These are phyloP conservation scores for Bilobella aurantiaca DNA, from an alignment of 1,140 invertebrate species.

Conservation along the genomic window DNA sequence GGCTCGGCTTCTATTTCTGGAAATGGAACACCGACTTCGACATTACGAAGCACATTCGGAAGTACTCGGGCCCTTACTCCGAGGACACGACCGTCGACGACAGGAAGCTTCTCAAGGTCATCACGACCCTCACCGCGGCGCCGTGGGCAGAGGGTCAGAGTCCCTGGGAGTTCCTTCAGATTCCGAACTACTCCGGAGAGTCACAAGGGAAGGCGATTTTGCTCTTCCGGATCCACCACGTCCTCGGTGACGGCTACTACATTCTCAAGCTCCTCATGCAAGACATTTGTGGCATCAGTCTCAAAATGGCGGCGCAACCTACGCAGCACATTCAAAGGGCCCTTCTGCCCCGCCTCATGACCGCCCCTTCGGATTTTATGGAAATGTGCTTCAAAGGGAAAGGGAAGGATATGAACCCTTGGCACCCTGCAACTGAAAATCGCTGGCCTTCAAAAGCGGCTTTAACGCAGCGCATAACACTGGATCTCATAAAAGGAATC, in stretches of 20 bases:
- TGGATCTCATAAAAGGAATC: slow-evolving; percentile 27
- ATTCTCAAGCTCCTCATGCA: slow-evolving; percentile 27
- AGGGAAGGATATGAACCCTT: slow-evolving; percentile 20
- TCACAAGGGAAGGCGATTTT: slow-evolving; percentile 17
- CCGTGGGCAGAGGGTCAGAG: slow-evolving; percentile 12
- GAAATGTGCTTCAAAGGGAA: slow-evolving; percentile 10
- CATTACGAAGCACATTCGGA: slow-evolving; percentile 23
- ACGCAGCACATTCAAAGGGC: slow-evolving; percentile 6
- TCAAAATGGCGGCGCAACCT: slow-evolving; percentile 19
- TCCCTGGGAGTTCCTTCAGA: slow-evolving; percentile 29
- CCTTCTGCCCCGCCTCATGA: background rate
- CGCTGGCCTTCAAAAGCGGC: slow-evolving; percentile 20
- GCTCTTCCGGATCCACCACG: slow-evolving; percentile 30
- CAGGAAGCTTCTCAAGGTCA: slow-evolving; percentile 14
- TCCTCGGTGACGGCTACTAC: slow-evolving; percentile 25
- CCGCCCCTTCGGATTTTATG: slow-evolving; percentile 18
- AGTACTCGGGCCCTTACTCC: slow-evolving; percentile 1
- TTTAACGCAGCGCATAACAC: slow-evolving; percentile 14
- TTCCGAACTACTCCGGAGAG: slow-evolving; percentile 13
- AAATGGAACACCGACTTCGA: slow-evolving; percentile 26
- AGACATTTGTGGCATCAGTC: slow-evolving; percentile 17
- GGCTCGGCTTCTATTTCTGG: slow-evolving; percentile 29
- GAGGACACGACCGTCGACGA: background rate
- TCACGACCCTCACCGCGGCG: slow-evolving; percentile 22
- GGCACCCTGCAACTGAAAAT: slow-evolving; percentile 16